These are phyloP conservation scores for Leptinotarsa tumamoca DNA, from an alignment of 2,888 invertebrate genomes.

Conservation along the genomic window DNA sequence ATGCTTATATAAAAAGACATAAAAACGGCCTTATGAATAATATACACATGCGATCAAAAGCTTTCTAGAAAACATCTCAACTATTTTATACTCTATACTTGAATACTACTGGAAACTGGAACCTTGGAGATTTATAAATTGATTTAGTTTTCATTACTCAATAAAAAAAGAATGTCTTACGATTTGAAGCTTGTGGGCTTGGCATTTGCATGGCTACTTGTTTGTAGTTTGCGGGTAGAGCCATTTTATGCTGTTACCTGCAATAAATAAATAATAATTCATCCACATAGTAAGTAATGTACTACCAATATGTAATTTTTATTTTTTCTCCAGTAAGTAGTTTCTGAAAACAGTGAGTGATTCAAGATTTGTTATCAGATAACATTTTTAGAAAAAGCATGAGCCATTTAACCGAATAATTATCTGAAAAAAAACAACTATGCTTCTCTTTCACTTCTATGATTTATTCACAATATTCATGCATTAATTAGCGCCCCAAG, in stretches of 20 bases:
- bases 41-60: constrained; percentile 60
- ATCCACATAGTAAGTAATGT: background rate
- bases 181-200: constrained; percentile 77
- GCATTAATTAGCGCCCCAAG: no score
- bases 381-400: no score
- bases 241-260: constrained; percentile 71
- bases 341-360: no score
- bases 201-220: constrained; percentile 84
- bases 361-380: no score
- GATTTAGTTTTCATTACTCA: constrained; percentile 29
- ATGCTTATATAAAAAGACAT: constrained; percentile 45
- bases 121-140: constrained; percentile 22
- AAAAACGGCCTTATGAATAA: constrained; percentile 49
- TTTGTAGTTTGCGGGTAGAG: constrained; percentile 86
- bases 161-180: constrained; percentile 68
- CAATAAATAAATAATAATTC: background rate
- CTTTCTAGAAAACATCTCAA: constrained; percentile 51
- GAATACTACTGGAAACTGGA: constrained; percentile 42
- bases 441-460: no score
- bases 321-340: no score
- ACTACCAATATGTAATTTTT: no score
- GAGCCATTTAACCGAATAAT: no score
- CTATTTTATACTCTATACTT: constrained; percentile 42
- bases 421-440: no score
- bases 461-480: no score